Evolutionary conservation across 1,140 invertebrate genomes (phyloP), one percentile per base, ranked within the genome.

Genomic region (Tenebrio molitor): DNA sequence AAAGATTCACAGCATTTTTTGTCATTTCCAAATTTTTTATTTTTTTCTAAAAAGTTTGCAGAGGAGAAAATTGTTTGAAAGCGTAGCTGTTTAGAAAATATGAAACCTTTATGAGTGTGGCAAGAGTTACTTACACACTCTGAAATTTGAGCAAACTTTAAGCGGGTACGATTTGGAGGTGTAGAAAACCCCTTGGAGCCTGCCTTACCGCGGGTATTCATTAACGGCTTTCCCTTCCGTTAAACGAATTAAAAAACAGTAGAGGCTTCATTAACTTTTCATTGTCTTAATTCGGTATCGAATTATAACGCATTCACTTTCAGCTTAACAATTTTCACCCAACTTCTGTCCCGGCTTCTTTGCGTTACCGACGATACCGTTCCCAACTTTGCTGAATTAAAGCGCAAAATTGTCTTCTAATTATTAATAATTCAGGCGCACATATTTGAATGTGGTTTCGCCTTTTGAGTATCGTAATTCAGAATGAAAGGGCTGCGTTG

Each of bases 211-310:
- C 44, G 6, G 3, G 44, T 50, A 50, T 50, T 50, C 44, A 50
- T 50, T 50, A 50, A 50, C 44, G 23, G 29, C n/a, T 10, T 50
- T 50, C 17, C 17, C 44, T 50, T 12, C n/a, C 23, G 44, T 50
- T 50, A 50, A 50, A 1, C 44, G 44, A 50, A 50, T 50, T 50
- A 50, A 50, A 50, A 50, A 50, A 50, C 44, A 50, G 44, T 17
- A 21, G 44, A 23, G 19, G 19, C 15, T 50, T 50, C 44, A 50
- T 50, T 50, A 50, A 50, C 17, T 50, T 46, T 50, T 50, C 17
- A 50, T 50, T 50, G 17, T 50, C 16, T 21, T 50, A n/a, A 50
- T 50, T 50, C 17, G 16, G 19, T 50, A 46, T 50, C 17, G 44
- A 50, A 50, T 50, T 19, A 50, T 19, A 50, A 50, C 42, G n/a